Conservation (phyloP, 2,888 invertebrate species). For the Embidobia sp. region DNA sequence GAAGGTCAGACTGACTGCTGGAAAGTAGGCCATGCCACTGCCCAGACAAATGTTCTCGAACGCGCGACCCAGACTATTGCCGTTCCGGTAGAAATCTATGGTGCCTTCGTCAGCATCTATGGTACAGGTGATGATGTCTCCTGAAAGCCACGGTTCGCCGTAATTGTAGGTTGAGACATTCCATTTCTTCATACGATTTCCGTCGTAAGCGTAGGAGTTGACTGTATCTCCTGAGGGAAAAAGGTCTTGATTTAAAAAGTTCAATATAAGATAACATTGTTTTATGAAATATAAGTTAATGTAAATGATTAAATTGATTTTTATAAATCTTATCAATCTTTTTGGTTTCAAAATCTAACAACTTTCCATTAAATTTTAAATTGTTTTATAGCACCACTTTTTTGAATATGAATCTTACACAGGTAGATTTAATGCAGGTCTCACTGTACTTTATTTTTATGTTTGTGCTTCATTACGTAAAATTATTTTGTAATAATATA, state of each 20-base stretch:
- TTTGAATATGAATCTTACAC: too few relatives aligned
- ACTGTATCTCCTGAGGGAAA: conserved; percentile 85
- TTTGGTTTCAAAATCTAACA: too few relatives aligned
- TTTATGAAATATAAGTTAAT: too few relatives aligned
- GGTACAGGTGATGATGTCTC: conserved; percentile 88
- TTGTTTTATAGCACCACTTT: too few relatives aligned
- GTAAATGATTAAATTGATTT: too few relatives aligned
- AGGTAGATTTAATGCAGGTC: too few relatives aligned
- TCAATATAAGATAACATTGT: too few relatives aligned
- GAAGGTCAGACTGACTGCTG: conserved; percentile 89
- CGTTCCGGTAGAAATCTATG: conserved; percentile 89
- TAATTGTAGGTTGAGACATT: conserved; percentile 88
- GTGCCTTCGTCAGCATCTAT: conserved; percentile 88
- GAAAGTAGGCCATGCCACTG: conserved; percentile 89
- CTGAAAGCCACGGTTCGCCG: conserved; percentile 90
- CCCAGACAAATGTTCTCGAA: conserved; percentile 88
- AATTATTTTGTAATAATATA: too few relatives aligned
- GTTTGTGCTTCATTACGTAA: too few relatives aligned
- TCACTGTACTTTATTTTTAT: too few relatives aligned
- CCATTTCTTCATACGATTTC: conserved; percentile 87
- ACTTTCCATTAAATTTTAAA: too few relatives aligned
- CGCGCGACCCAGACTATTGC: conserved; percentile 88
- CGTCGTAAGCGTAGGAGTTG: conserved; percentile 90
- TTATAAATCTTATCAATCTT: too few relatives aligned
- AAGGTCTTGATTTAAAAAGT: background rate